Conservation (phyloP, 2,113 vertebrate genomes). For the Euleptes europaea region DNA sequence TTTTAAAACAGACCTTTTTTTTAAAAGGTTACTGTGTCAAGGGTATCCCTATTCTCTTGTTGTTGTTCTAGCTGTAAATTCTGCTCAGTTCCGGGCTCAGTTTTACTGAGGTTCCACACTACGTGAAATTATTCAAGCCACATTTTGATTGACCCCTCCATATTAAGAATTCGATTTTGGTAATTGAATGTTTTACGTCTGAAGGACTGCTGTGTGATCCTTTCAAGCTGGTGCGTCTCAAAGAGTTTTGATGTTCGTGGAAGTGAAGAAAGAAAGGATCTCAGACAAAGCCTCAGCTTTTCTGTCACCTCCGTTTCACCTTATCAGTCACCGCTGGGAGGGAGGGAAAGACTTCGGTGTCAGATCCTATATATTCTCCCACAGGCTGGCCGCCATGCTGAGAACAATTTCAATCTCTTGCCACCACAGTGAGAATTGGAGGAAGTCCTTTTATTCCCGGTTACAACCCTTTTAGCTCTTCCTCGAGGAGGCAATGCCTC, state of each 20-base stretch:
- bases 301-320: neutral
- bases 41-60: neutral
- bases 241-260: neutral
- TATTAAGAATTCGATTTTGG: neutral
- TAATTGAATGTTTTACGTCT: neutral
- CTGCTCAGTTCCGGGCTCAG: neutral
- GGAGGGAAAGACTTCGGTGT: neutral
- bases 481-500: constrained; percentile 50
- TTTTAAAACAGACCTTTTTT: neutral
- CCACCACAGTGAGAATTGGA: neutral
- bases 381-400: constrained; percentile 23
- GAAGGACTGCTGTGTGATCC: neutral
- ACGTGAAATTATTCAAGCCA: neutral
- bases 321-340: neutral
- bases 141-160: neutral
- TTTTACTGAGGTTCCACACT: neutral
- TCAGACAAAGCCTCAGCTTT: neutral
- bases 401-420: constrained; percentile 20
- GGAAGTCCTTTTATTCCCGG: constrained; percentile 43
- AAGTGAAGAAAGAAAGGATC: neutral
- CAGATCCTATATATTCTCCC: neutral
- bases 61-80: neutral
- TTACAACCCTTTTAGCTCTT: constrained; percentile 42
- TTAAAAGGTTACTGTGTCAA: neutral
- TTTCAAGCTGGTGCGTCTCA: neutral